phyloP scores from a whole-genome alignment of 1,140 invertebrate species.

The Hyposmocoma kahamanoa region DNA sequence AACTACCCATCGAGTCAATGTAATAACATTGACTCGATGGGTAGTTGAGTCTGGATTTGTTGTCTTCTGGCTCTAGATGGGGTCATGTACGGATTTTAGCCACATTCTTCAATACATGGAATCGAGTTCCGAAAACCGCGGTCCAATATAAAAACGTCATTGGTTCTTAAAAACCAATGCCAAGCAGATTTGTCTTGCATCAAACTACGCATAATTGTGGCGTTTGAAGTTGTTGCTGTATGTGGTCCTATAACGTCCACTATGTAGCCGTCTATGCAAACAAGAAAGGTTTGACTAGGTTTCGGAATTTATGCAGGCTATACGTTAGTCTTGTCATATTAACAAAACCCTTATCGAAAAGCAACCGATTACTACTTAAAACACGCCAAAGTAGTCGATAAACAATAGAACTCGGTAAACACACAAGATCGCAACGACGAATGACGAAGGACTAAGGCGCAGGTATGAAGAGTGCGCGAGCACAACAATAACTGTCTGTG shows the following conservation, averaged over 20 bases:
- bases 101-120: background rate
- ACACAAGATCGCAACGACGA: no score
- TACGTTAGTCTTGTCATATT: no score
- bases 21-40: background rate
- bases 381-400: no score
- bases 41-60: background rate
- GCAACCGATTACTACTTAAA: no score
- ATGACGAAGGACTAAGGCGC: no score
- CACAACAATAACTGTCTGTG: no score
- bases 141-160: background rate
- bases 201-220: background rate
- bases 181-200: background rate
- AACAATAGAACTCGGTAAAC: no score
- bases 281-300: no score
- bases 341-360: no score
- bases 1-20: no score
- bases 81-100: background rate
- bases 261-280: background rate
- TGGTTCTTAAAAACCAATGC: background rate
- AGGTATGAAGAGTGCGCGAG: no score
- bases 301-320: no score
- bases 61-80: background rate
- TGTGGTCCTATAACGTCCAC: background rate
- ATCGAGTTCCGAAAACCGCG: background rate
- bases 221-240: background rate